Evolutionary conservation across 2,888 invertebrate genomes (phyloP), one percentile per base, ranked within the genome.

Genomic region (Caenorhabditis japonica): DNA sequence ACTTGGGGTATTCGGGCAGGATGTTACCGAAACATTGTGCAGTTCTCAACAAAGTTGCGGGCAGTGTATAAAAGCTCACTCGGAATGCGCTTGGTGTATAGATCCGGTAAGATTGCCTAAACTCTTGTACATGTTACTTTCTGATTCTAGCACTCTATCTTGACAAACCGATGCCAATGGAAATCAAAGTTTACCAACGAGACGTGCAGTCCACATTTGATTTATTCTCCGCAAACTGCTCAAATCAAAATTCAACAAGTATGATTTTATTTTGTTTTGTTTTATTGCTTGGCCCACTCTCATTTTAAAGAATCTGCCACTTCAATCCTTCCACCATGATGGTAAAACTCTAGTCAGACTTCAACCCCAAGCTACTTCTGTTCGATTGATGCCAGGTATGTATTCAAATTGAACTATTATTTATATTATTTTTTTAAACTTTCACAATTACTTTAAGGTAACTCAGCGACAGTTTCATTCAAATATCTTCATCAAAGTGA

Each of bases 371-470:
- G 82, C 83, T 34, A 81, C 80, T 36, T 74, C 77, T 7, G 74
- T 85, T 38, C 71, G 76, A 17, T 78, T 85, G 56, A 85, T 84
- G 77, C 84, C 85, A n/a, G 84, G 85, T 84, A 33, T 34, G 38
- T 1, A 3, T 30, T 30, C 8, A 12, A 13, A 33, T 7, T 3
- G 7, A 47, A 23, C 21, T 44, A n/a, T n/a, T n/a, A n/a, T n/a
- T n/a, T n/a, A n/a, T n/a, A n/a, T n/a, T n/a, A n/a, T n/a, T n/a
- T n/a, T n/a, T n/a, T n/a, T n/a, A n/a, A n/a, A n/a, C n/a, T n/a
- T n/a, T n/a, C n/a, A n/a, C 12, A 43, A 43, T 43, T 43, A 46
- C 21, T 17, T 58, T 75, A 1, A 84, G 84, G 84, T 15, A 80
- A 85, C 39, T 64, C 76, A 7, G 76, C 81, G 5, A 75, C 71